Evolutionary conservation across 2,888 invertebrate species (phyloP).

Genomic region (Incurvaria masculella): DNA sequence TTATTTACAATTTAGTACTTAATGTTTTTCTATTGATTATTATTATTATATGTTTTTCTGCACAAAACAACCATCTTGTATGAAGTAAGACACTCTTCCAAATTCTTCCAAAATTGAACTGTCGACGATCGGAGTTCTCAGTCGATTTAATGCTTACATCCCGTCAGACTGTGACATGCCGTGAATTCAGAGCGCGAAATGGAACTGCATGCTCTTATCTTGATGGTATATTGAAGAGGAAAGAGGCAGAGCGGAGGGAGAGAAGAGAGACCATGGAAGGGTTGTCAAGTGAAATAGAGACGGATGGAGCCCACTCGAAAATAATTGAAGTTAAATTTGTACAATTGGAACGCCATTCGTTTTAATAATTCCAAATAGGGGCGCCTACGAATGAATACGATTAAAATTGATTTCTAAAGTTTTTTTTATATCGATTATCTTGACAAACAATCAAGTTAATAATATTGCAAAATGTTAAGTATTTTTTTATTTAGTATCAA

Average conservation of each 20-base stretch:
- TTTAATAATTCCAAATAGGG: neutral
- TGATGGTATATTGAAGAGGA: slow-evolving; percentile 44
- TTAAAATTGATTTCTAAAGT: neutral
- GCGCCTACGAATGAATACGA: neutral
- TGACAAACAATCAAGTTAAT: no score
- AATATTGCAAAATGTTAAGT: no score
- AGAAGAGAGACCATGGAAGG: slow-evolving; percentile 31
- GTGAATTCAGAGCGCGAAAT: slow-evolving; percentile 21
- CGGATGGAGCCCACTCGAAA: slow-evolving; percentile 46
- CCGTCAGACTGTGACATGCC: neutral
- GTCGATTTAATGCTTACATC: no score
- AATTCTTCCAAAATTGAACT: no score
- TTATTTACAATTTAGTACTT: no score
- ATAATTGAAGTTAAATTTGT: slow-evolving; percentile 56
- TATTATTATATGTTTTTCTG: no score
- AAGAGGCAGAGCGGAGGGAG: slow-evolving; percentile 48
- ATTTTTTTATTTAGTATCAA: no score
- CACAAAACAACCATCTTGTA: no score
- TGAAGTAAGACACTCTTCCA: no score
- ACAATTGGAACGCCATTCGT: slow-evolving; percentile 18
- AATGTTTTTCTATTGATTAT: no score
- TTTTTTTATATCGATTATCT: no score
- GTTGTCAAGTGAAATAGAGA: slow-evolving; percentile 46
- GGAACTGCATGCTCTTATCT: slow-evolving; percentile 48
- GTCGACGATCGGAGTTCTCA: no score